Percentiles rank a stretch among this genome's conserved stretches.
Evolutionary conservation across 37 sponge, comb jelly and placozoan genomes (phyloP).

Genomic region (Bolinopsis microptera): DNA sequence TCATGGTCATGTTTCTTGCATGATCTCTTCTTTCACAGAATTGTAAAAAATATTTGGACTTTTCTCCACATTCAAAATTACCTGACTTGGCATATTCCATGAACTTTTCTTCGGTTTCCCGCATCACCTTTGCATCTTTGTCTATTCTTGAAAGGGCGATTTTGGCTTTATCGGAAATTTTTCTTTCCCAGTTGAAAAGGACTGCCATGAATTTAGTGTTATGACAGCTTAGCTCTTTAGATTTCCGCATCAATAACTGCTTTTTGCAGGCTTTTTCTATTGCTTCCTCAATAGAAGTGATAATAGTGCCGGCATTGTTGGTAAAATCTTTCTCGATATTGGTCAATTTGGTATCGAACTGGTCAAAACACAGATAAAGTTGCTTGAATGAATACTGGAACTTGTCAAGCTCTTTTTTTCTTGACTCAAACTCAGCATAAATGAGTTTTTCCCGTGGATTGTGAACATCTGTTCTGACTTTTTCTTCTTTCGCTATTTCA

Average conservation of each 20-base stretch:
- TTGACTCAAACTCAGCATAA: not conserved
- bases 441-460: not conserved
- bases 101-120: not conserved
- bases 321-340: not conserved
- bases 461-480: not conserved
- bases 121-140: slow-evolving; percentile 12
- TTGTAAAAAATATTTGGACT: not conserved
- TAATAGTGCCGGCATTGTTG: not conserved
- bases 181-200: not conserved
- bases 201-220: not conserved
- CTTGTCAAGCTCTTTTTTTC: not conserved
- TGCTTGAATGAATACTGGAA: not conserved
- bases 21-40: not conserved
- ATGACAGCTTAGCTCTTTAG: not conserved
- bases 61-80: not conserved
- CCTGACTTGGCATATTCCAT: not conserved
- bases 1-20: not conserved
- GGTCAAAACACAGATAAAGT: not conserved
- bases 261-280: not conserved
- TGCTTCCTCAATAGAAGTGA: not conserved
- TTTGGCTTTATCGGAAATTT: not conserved
- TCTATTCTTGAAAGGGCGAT: not conserved
- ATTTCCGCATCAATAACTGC: not conserved
- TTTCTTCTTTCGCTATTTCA: not conserved
- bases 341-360: not conserved